phyloP scores from a whole-genome alignment of 2,797 vertebrate species.

The Eupleurogrammus muticus region DNA sequence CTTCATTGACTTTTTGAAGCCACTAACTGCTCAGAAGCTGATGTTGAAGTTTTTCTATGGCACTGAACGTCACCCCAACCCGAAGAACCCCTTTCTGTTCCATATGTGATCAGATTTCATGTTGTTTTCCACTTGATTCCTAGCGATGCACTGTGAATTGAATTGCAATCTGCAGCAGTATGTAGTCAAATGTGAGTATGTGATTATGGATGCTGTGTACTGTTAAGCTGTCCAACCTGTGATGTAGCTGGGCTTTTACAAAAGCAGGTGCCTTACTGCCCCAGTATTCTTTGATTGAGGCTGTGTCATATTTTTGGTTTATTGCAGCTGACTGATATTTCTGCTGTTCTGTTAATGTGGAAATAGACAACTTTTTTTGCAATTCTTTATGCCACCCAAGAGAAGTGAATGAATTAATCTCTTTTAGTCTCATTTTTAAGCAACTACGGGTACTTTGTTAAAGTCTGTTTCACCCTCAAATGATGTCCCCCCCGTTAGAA shows the following conservation, averaged over 20 bases:
- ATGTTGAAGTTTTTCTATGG: slow-evolving; percentile 1
- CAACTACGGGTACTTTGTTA: too few species aligned
- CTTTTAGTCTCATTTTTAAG: too few species aligned
- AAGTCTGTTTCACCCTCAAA: too few species aligned
- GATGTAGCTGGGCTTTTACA: background rate
- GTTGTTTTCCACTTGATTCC: background rate
- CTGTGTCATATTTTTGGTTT: background rate
- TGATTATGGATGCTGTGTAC: slow-evolving; percentile 11
- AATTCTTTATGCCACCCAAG: too few species aligned
- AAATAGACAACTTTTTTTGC: too few species aligned
- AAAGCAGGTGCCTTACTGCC: slow-evolving; percentile 24
- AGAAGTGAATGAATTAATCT: too few species aligned
- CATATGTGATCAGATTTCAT: background rate
- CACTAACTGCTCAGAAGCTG: background rate
- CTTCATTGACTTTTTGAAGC: background rate
- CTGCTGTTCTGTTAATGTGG: background rate
- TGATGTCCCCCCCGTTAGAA: too few species aligned
- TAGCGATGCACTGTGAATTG: slow-evolving; percentile 31
- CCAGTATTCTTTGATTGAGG: background rate
- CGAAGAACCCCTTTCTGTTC: background rate
- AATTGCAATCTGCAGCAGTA: slow-evolving; percentile 15
- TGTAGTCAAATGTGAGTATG: slow-evolving; percentile 8
- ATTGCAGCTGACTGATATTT: too few species aligned
- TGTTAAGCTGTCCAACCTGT: background rate
- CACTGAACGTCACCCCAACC: background rate